phyloP scores from a whole-genome alignment of 2,797 vertebrate species.

The Siniperca scherzeri region DNA sequence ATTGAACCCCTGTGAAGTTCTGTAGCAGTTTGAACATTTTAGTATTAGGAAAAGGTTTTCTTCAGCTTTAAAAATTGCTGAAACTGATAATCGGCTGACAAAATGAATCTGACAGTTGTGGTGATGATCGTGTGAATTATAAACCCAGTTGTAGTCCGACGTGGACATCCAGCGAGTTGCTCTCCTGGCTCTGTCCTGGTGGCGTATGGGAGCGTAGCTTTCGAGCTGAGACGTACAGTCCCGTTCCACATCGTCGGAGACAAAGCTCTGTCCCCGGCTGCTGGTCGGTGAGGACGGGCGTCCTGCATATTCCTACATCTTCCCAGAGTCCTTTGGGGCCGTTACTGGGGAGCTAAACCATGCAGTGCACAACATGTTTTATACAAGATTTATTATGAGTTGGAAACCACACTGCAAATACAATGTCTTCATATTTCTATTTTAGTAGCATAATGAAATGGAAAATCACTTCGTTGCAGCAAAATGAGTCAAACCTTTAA shows the following conservation, averaged over 20 bases:
- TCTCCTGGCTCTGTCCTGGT: constrained; percentile 90
- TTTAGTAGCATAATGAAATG: background rate
- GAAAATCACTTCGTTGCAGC: background rate
- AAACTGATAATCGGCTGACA: background rate
- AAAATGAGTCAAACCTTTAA: too few relatives aligned
- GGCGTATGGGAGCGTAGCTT: constrained; percentile 87
- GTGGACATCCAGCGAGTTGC: constrained; percentile 87
- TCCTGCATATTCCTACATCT: constrained; percentile 84
- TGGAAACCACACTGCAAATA: background rate
- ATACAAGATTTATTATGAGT: too few relatives aligned
- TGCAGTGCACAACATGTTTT: constrained; percentile 72
- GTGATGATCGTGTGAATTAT: background rate
- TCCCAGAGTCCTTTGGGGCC: constrained; percentile 78
- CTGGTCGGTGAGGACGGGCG: constrained; percentile 60
- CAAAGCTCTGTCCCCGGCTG: constrained; percentile 68
- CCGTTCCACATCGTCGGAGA: constrained; percentile 80
- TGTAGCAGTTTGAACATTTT: too few relatives aligned
- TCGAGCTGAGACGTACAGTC: constrained; percentile 77
- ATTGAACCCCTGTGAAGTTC: too few relatives aligned
- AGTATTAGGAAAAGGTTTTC: too few relatives aligned
- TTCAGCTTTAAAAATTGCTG: background rate
- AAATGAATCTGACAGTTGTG: background rate
- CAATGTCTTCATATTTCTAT: too few relatives aligned
- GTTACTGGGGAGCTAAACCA: constrained; percentile 82
- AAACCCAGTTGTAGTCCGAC: constrained; percentile 54